Base-by-base conservation (phyloP, 92 coral and sea anemone species). In the Parazoanthus atlanticus region DNA sequence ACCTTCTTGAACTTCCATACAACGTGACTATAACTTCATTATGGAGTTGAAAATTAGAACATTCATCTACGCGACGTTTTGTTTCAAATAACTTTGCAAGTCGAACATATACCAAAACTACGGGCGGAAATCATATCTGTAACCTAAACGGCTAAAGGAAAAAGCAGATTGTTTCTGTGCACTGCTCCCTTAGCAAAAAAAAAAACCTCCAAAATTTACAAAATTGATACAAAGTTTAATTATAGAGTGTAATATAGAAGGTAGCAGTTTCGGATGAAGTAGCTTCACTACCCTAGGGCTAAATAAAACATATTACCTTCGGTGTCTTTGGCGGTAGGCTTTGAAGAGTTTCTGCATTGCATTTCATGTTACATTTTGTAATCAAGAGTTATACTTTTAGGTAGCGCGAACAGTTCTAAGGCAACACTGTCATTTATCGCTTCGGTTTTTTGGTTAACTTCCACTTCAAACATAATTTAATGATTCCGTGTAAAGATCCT, bases 311-410 rank as follows among this genome's bases (percentile, higher is more conserved):
- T 32, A 41, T 66, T 84, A 67, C 69, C 64, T 69, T 84, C 87
- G 87, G 79, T 74, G 34, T 84, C 87, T 84, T 84, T 84, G 87
- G 66, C 78, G 87, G 87, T 43, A 8, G 30, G 54, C 77, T 84
- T 70, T 84, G 78, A 69, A 23, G 52, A 84, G 25, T 40, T 69
- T 49, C 21, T 17, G 40, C 26, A 29, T 21, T 84, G 28, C 65
- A 40, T 17, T n/a, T 26, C 38, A 21, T 70, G 56, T 23, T 36
- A n/a, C 26, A 15, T n/a, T 34, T 7, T 28, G 5, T 70, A 38
- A 69, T 43, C 32, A 28, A 84, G 67, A 3, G 16, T 16, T 23
- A 16, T 19, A 34, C 10, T 38, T 64, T 34, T 34, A 30, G 6
- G 54, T 5, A 28, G 8, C 26, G 16, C 41, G 56, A 67, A 52